These are phyloP conservation scores for Steinernema carpocapsae DNA, from an alignment of 2,888 invertebrate genomes.

Conservation along the genomic window DNA sequence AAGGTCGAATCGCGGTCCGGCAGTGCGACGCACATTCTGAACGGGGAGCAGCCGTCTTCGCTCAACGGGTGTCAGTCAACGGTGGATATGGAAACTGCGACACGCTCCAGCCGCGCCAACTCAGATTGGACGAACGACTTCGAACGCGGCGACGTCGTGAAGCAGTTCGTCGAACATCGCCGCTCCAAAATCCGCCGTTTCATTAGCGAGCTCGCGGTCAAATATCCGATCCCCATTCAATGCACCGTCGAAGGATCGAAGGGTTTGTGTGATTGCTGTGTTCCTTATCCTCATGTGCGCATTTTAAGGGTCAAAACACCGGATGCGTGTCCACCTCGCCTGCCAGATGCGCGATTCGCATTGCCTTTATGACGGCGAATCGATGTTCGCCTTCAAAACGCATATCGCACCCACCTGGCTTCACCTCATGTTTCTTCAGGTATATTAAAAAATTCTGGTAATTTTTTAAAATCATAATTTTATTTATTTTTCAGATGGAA, in stretches of 20 bases:
- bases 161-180: constrained; percentile 94
- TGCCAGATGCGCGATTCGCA: constrained; percentile 83
- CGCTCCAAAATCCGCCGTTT: constrained; percentile 87
- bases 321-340: constrained; percentile 85
- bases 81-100: constrained; percentile 26
- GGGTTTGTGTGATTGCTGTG: constrained; percentile 40
- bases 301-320: constrained; percentile 77
- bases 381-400: constrained; percentile 72
- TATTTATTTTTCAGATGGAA: constrained; percentile 48
- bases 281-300: neutral
- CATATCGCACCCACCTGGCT: constrained; percentile 88
- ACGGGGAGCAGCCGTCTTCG: constrained; percentile 16
- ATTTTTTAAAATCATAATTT: neutral
- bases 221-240: constrained; percentile 87
- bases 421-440: constrained; percentile 91
- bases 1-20: constrained; percentile 49
- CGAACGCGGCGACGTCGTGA: constrained; percentile 74
- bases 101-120: constrained; percentile 27
- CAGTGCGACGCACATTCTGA: constrained; percentile 4
- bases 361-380: constrained; percentile 78
- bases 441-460: constrained; percentile 68
- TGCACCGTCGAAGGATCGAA: constrained; percentile 84
- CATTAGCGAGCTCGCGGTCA: constrained; percentile 84
- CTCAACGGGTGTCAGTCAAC: constrained; percentile 36
- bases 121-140: constrained; percentile 39